Conservation (phyloP, 2,113 vertebrate genomes). For the Syrmaticus mikado region DNA sequence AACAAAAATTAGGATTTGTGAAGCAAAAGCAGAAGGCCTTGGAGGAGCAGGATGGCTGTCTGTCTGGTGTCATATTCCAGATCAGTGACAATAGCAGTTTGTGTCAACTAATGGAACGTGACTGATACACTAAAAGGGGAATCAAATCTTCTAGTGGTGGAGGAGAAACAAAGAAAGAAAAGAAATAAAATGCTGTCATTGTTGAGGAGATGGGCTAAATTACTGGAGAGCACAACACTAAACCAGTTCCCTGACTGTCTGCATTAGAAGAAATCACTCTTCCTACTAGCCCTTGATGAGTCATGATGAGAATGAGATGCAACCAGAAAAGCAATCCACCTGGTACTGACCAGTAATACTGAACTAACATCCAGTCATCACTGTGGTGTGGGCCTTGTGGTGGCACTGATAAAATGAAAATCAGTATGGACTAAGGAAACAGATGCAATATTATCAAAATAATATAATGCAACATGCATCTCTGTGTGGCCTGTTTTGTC, state of each 20-base stretch:
- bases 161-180: neutral
- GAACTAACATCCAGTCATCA: neutral
- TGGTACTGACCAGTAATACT: neutral
- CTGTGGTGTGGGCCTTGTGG: neutral
- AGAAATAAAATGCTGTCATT: neutral
- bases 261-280: neutral
- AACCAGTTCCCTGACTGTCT: neutral
- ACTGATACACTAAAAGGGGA: neutral
- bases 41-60: neutral
- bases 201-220: neutral
- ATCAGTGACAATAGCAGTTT: neutral
- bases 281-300: neutral
- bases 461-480: neutral
- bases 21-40: neutral
- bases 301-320: neutral
- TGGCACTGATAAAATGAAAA: neutral
- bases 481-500: neutral
- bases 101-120: rapidly evolving
- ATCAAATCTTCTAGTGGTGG: neutral
- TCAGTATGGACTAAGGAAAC: neutral
- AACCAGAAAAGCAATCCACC: neutral
- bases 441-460: neutral
- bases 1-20: neutral
- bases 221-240: neutral
- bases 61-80: neutral